Conservation (phyloP, 1,140 invertebrate species). For the Drosophila setifemur region DNA sequence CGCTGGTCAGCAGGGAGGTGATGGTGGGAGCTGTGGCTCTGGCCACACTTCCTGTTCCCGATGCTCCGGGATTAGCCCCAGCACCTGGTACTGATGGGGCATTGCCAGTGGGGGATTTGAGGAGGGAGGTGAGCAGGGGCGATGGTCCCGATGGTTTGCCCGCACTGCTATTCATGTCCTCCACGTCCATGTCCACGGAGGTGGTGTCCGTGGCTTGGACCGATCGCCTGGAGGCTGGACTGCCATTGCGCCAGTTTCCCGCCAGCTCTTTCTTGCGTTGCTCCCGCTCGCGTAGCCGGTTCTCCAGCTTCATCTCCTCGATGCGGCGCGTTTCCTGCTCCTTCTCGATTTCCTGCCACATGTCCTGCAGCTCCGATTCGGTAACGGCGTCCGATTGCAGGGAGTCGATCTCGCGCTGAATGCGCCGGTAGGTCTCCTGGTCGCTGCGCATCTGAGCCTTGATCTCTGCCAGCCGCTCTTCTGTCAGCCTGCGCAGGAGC, state of each 20-base stretch:
- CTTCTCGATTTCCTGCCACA: constrained; percentile 89
- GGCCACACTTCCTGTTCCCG: constrained; percentile 41
- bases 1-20: constrained; percentile 57
- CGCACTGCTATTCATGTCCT: constrained; percentile 58
- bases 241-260: constrained; percentile 83
- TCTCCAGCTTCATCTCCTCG: constrained; percentile 85
- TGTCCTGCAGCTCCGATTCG: constrained; percentile 88
- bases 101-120: constrained; percentile 88
- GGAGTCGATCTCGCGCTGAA: constrained; percentile 85
- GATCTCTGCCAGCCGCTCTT: constrained; percentile 90
- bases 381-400: constrained; percentile 83
- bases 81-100: constrained; percentile 8
- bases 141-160: constrained; percentile 83
- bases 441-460: constrained; percentile 87
- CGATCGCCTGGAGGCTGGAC: constrained; percentile 23
- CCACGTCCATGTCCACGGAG: constrained; percentile 74
- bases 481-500: constrained; percentile 90
- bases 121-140: constrained; percentile 90
- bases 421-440: constrained; percentile 87
- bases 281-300: constrained; percentile 89
- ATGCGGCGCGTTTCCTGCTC: constrained; percentile 88
- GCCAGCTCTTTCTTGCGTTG: constrained; percentile 85
- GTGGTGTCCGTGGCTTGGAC: constrained; percentile 62
- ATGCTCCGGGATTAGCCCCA: not conserved
- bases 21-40: constrained; percentile 81